These are phyloP conservation scores for Acanthosoma haemorrhoidale DNA, from an alignment of 2,888 invertebrate species.

Conservation along the genomic window DNA sequence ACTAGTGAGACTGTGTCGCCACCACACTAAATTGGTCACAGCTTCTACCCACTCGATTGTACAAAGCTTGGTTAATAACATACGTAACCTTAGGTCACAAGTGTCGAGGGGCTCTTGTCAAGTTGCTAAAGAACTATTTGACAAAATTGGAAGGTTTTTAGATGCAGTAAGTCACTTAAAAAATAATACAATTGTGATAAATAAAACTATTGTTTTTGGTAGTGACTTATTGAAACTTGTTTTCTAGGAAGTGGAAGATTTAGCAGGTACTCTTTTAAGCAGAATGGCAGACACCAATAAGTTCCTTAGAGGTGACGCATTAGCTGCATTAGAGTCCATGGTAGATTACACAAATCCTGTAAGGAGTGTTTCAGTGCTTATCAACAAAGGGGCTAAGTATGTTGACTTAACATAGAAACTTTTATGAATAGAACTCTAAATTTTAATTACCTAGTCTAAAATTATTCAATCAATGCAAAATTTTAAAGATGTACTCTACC, in stretches of 20 bases:
- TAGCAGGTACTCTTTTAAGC: slow-evolving; percentile 72
- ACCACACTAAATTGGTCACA: slow-evolving; percentile 59
- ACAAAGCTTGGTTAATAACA: slow-evolving; percentile 66
- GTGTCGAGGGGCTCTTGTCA: slow-evolving; percentile 84
- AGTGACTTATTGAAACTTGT: neutral
- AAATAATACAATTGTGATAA: neutral
- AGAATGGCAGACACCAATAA: slow-evolving; percentile 91
- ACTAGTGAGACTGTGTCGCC: slow-evolving; percentile 62
- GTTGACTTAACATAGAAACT: slow-evolving; percentile 31
- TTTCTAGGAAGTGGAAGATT: slow-evolving; percentile 74
- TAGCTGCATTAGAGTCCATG: slow-evolving; percentile 73
- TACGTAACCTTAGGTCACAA: slow-evolving; percentile 86
- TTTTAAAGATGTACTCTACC: too few species aligned
- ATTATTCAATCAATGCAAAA: too few species aligned
- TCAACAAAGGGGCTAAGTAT: slow-evolving; percentile 61
- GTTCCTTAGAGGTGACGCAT: slow-evolving; percentile 85
- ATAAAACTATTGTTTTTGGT: neutral
- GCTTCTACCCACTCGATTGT: slow-evolving; percentile 47
- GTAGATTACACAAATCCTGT: slow-evolving; percentile 67
- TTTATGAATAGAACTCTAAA: too few species aligned
- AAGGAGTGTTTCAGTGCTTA: slow-evolving; percentile 61
- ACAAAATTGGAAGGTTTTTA: slow-evolving; percentile 52
- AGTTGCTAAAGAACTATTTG: slow-evolving; percentile 74
- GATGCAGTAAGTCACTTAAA: slow-evolving; percentile 54
- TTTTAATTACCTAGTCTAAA: too few species aligned